Percentiles rank a stretch among this genome's conserved stretches.
Conservation (phyloP, 2,888 invertebrate species). For the Lasioglossum malachurum region DNA sequence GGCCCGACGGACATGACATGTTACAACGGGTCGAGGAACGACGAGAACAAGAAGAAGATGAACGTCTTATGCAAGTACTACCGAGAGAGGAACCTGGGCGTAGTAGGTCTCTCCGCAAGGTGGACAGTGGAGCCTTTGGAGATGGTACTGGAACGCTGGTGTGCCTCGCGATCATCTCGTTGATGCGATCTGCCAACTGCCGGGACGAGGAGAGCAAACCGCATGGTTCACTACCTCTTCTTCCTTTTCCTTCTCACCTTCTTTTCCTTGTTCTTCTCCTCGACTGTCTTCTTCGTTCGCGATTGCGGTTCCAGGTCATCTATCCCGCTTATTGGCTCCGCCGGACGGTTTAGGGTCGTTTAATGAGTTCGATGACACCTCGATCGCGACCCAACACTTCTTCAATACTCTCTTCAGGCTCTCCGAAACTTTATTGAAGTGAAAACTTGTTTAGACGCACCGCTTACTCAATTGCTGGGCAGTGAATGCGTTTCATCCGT, state of each 20-base stretch:
- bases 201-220: conserved; percentile 60
- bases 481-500: no score
- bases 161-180: conserved; percentile 76
- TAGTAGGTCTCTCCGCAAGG: conserved; percentile 50
- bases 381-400: not conserved
- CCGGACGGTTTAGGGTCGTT: conserved; percentile 20
- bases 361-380: conserved; percentile 37
- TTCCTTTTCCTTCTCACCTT: conserved; percentile 42
- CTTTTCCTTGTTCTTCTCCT: conserved; percentile 22
- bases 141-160: conserved; percentile 66
- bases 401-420: not conserved
- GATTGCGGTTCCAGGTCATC: conserved; percentile 10
- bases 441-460: no score
- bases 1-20: conserved; percentile 54
- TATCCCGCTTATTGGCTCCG: not conserved
- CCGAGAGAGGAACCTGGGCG: conserved; percentile 45
- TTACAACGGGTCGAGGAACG: conserved; percentile 56
- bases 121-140: conserved; percentile 52
- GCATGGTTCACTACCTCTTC: conserved; percentile 51
- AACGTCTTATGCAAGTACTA: conserved; percentile 56
- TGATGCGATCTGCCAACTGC: conserved; percentile 76
- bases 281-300: not conserved
- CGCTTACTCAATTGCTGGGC: no score
- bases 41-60: conserved; percentile 51
- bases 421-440: not conserved